Evolutionary conservation across 2,113 vertebrate genomes (phyloP).

Genomic region (Gavialis gangeticus): DNA sequence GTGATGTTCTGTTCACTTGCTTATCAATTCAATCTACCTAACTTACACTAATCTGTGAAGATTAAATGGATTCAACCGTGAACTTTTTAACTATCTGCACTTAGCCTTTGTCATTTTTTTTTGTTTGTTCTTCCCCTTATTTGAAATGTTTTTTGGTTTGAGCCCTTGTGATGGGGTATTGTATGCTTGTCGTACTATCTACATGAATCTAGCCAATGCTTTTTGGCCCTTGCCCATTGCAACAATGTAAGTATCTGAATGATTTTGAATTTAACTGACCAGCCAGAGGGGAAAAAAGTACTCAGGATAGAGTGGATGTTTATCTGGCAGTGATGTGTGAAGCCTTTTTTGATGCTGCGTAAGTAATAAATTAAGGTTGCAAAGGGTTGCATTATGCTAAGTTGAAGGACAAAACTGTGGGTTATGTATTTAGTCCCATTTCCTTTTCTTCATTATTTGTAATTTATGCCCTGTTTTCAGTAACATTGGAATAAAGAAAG

Average conservation of each 20-base stretch:
- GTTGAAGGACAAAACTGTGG: background rate
- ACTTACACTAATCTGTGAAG: too few species aligned
- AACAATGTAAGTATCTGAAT: background rate
- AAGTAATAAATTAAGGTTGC: background rate
- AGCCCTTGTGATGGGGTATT: background rate
- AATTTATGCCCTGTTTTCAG: background rate
- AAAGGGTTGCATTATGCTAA: background rate
- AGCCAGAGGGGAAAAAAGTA: background rate
- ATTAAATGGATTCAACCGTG: too few species aligned
- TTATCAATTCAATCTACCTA: too few species aligned
- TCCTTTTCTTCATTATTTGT: background rate
- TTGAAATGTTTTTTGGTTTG: conserved; percentile 28
- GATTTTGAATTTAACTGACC: background rate
- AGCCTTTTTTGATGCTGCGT: background rate
- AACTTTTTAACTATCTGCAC: too few species aligned
- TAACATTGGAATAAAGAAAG: background rate
- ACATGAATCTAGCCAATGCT: background rate
- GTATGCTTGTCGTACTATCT: background rate
- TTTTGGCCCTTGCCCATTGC: background rate
- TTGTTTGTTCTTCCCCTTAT: conserved; percentile 15
- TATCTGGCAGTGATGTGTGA: background rate
- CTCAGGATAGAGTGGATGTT: background rate
- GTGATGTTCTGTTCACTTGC: too few species aligned
- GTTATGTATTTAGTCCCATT: background rate
- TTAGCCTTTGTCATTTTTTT: too few species aligned